phyloP scores from a whole-genome alignment of 23 tunicate species.

The Styela plicata region DNA sequence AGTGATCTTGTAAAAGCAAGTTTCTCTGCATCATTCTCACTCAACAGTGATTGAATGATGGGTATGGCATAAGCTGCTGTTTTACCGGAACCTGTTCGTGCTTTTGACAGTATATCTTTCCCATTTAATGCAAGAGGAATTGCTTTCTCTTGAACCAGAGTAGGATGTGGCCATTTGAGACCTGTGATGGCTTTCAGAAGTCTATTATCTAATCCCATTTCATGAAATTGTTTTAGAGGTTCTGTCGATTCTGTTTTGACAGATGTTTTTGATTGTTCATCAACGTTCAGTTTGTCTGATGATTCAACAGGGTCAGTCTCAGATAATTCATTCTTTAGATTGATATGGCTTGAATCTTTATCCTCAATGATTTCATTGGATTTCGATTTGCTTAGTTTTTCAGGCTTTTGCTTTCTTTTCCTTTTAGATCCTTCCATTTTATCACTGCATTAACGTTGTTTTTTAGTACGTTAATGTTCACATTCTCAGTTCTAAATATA shows the following conservation, averaged over 20 bases:
- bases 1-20: constrained; percentile 16
- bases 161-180: constrained; percentile 76
- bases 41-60: constrained; percentile 56
- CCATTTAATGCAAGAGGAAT: constrained; percentile 95
- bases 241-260: constrained; percentile 25
- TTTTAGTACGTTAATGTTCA: too few relatives aligned
- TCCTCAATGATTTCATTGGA: too few relatives aligned
- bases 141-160: constrained; percentile 86
- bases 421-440: too few relatives aligned
- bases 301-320: constrained; percentile 64
- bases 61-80: constrained; percentile 93
- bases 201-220: constrained; percentile 79
- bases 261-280: neutral
- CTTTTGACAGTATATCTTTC: constrained; percentile 78
- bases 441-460: too few relatives aligned
- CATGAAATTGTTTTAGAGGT: constrained; percentile 47
- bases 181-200: constrained; percentile 61
- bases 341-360: too few relatives aligned
- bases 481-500: too few relatives aligned
- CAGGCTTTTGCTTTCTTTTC: too few relatives aligned
- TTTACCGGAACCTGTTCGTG: constrained; percentile 97
- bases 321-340: too few relatives aligned
- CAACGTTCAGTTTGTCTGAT: constrained; percentile 47
- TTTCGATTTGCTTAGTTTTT: too few relatives aligned
- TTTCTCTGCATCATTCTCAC: constrained; percentile 23